These are phyloP conservation scores for Anorthoa munda DNA, from an alignment of 2,888 invertebrate genomes.

Conservation along the genomic window DNA sequence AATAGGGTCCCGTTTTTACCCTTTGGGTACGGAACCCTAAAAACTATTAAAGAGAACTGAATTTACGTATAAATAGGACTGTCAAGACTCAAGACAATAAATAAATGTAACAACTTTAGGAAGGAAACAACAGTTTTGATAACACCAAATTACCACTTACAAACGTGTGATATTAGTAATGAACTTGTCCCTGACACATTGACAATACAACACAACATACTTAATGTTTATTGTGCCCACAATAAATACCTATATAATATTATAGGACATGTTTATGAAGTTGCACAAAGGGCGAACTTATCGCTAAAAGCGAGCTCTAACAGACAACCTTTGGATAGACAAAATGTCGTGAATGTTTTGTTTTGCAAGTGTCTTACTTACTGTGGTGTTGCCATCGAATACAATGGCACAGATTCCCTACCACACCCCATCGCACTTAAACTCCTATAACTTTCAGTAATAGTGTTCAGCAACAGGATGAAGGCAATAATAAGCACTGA, in stretches of 20 bases:
- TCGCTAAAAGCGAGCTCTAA: constrained; percentile 18
- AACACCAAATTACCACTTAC: constrained; percentile 10
- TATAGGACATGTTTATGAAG: constrained; percentile 29
- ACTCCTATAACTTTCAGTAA: constrained; percentile 32
- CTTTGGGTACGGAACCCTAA: too few species aligned
- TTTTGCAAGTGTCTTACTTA: constrained; percentile 10
- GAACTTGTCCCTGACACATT: constrained; percentile 31
- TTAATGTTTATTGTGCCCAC: constrained; percentile 9
- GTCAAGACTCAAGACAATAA: not conserved
- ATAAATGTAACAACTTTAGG: not conserved
- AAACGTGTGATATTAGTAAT: constrained; percentile 19
- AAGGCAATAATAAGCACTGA: constrained; percentile 51
- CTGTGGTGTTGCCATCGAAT: not conserved
- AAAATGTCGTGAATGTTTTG: constrained; percentile 10
- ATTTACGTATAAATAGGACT: not conserved
- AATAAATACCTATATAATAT: constrained; percentile 20
- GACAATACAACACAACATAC: constrained; percentile 16
- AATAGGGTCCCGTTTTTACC: too few species aligned
- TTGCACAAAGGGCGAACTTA: constrained; percentile 37
- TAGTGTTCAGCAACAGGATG: constrained; percentile 47
- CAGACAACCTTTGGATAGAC: constrained; percentile 31
- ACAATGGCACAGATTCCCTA: constrained; percentile 8
- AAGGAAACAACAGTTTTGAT: not conserved
- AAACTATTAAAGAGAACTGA: not conserved
- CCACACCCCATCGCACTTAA: constrained; percentile 31